A percentile compares a stretch with the other conserved stretches of the same genome.
Conservation (phyloP, 1,140 invertebrate genomes). For the Cataglyphis hispanica region DNA sequence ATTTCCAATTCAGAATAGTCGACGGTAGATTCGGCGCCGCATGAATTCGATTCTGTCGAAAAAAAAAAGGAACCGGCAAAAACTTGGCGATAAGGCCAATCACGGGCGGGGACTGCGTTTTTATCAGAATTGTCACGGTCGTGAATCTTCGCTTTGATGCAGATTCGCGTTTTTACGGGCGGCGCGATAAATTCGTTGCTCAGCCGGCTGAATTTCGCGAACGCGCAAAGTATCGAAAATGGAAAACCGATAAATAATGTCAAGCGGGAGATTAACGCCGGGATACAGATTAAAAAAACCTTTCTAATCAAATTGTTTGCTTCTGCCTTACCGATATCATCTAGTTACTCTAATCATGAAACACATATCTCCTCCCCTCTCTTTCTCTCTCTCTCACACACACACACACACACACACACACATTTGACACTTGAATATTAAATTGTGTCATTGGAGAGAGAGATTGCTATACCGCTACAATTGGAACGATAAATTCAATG, state of each 20-base stretch:
- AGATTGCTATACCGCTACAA: neutral
- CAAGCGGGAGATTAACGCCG: slow-evolving; percentile 29
- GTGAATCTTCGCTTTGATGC: slow-evolving; percentile 58
- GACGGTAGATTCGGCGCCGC: slow-evolving; percentile 12
- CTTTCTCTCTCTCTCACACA: neutral
- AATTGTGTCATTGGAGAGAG: neutral
- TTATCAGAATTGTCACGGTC: slow-evolving; percentile 47
- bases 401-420: neutral
- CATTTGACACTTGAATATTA: slow-evolving; percentile 1
- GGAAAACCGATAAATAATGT: slow-evolving; percentile 56
- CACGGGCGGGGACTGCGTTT: slow-evolving; percentile 22
- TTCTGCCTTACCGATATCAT: slow-evolving; percentile 16
- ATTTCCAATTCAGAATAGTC: slow-evolving; percentile 51
- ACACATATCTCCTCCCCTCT: neutral
- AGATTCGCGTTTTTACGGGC: slow-evolving; percentile 50
- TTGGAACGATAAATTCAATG: slow-evolving; percentile 14
- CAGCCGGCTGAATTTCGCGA: slow-evolving; percentile 33
- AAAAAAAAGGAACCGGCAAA: slow-evolving; percentile 25
- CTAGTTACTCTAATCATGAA: neutral
- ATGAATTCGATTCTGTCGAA: slow-evolving; percentile 16
- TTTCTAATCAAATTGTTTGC: slow-evolving; percentile 36
- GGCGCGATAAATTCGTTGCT: slow-evolving; percentile 49
- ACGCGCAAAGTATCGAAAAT: slow-evolving; percentile 32
- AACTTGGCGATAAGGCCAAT: slow-evolving; percentile 54
- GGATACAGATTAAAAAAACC: slow-evolving; percentile 38